phyloP scores from a whole-genome alignment of 2,113 vertebrate genomes.

The Ciconia maguari region DNA sequence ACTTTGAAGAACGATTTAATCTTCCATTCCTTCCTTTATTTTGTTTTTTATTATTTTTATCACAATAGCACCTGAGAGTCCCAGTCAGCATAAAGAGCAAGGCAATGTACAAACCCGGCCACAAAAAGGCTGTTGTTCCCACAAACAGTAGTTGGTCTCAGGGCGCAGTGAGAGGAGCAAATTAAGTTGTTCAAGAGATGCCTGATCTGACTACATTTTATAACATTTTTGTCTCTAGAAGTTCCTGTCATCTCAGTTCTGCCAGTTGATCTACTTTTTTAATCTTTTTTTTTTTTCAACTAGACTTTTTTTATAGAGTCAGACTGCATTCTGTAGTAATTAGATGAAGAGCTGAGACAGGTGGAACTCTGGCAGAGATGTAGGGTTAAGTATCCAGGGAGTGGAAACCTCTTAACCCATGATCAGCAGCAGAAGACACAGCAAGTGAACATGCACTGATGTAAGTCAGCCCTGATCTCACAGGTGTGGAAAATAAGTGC shows the following conservation, averaged over 20 bases:
- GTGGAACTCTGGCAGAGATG: neutral
- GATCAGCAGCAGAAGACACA: neutral
- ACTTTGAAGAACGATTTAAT: neutral
- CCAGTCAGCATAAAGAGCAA: neutral
- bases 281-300: neutral
- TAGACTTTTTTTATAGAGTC: neutral
- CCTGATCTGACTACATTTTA: neutral
- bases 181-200: neutral
- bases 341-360: neutral
- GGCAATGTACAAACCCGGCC: neutral
- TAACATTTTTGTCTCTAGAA: neutral
- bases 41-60: neutral
- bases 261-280: neutral
- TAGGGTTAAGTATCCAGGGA: neutral
- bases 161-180: neutral
- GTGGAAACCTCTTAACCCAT: neutral
- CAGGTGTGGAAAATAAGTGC: neutral
- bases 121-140: neutral
- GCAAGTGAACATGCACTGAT: neutral
- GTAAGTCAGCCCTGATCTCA: neutral
- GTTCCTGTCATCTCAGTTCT: neutral
- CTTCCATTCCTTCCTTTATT: neutral
- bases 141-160: neutral
- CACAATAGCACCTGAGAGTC: neutral
- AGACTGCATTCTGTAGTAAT: neutral